Evolutionary conservation across 2,888 invertebrate species (phyloP).

Genomic region (Clitarchus hookeri): DNA sequence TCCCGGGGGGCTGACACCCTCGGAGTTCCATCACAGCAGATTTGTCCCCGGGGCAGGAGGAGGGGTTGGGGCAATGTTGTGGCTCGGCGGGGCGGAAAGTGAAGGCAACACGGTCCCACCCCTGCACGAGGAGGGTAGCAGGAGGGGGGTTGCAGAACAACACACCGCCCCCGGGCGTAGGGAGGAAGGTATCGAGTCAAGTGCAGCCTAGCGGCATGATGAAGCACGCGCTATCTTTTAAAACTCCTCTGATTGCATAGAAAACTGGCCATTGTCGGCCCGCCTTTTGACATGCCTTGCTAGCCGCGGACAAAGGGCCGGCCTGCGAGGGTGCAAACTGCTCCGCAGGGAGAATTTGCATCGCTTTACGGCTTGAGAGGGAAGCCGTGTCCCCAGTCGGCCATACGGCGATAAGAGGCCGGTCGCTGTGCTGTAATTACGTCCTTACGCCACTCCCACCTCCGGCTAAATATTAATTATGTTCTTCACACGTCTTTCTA

Average conservation of each 20-base stretch:
- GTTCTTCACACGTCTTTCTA: too few relatives aligned
- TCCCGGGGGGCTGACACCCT: too few relatives aligned
- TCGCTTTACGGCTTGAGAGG: too few relatives aligned
- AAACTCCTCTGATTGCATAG: constrained; percentile 31
- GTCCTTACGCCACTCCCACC: too few relatives aligned
- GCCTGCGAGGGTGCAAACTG: constrained; percentile 28
- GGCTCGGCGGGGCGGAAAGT: not conserved
- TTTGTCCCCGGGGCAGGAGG: not conserved
- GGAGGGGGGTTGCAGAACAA: not conserved
- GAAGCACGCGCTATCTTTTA: constrained; percentile 19
- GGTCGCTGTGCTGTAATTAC: too few relatives aligned
- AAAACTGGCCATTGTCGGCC: constrained; percentile 32
- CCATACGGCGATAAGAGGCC: not conserved
- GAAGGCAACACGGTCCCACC: not conserved
- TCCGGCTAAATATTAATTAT: too few relatives aligned
- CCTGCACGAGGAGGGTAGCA: not conserved
- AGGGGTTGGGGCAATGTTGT: too few relatives aligned
- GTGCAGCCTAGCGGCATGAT: constrained; percentile 25
- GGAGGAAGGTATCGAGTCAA: not conserved
- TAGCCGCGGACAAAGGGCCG: constrained; percentile 24
- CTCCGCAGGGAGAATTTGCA: not conserved
- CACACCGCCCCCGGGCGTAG: not conserved
- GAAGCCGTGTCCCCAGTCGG: not conserved
- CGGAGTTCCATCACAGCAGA: not conserved
- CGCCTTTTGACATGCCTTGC: constrained; percentile 28